These are phyloP conservation scores for Palaemon carinicauda DNA, from an alignment of 1,140 invertebrate species.

Conservation along the genomic window DNA sequence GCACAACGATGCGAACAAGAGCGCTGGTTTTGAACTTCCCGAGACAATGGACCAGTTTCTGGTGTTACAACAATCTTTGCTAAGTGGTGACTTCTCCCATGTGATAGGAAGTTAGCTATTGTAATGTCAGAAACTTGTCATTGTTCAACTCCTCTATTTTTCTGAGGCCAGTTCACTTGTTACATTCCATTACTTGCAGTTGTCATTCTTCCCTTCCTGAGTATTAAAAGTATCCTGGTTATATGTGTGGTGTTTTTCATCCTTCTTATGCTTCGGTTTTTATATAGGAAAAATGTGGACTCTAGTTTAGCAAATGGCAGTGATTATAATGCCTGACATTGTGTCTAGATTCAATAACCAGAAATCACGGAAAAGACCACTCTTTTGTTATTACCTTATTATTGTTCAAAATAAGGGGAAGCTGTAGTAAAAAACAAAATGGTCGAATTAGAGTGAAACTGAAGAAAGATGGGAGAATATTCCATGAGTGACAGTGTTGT, in stretches of 20 bases:
- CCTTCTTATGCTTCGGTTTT: too few relatives aligned
- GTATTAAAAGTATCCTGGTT: slow-evolving; percentile 56
- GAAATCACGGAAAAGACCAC: too few relatives aligned
- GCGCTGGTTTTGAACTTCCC: slow-evolving; percentile 41
- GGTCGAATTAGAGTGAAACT: too few relatives aligned
- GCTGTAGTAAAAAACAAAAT: too few relatives aligned
- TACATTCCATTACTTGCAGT: slow-evolving; percentile 56
- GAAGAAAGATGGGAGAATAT: too few relatives aligned
- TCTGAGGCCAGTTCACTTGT: slow-evolving; percentile 54
- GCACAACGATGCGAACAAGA: slow-evolving; percentile 52
- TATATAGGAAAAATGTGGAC: too few relatives aligned
- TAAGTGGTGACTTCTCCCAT: not conserved
- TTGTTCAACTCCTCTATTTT: slow-evolving; percentile 17
- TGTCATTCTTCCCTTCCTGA: slow-evolving; percentile 48
- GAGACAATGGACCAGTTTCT: slow-evolving; percentile 20
- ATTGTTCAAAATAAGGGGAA: too few relatives aligned
- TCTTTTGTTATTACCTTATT: too few relatives aligned
- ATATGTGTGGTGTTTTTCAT: not conserved
- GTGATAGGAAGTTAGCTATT: not conserved
- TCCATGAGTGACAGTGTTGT: too few relatives aligned
- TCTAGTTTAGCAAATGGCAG: too few relatives aligned
- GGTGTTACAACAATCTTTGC: not conserved
- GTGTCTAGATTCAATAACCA: too few relatives aligned
- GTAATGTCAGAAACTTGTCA: slow-evolving; percentile 26
- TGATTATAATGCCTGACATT: too few relatives aligned